Percentiles rank a stretch among this genome's conserved stretches.
phyloP scores from a whole-genome alignment of 2,113 vertebrate species.

The Verasper variegatus region DNA sequence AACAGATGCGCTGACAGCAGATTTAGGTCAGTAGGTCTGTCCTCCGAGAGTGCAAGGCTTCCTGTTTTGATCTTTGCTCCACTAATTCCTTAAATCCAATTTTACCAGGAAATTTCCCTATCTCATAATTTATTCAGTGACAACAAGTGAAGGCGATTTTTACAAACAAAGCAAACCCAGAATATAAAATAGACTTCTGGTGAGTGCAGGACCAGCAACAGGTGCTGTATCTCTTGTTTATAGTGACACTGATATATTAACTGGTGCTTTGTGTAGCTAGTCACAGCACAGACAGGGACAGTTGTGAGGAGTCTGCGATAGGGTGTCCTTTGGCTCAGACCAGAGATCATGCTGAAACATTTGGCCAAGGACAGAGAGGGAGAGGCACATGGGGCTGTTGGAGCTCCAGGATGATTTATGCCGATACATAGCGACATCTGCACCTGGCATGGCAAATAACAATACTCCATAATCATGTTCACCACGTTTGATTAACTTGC shows the following conservation, averaged over 20 bases:
- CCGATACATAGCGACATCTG: neutral
- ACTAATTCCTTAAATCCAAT: conserved; percentile 24
- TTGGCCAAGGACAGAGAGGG: conserved; percentile 48
- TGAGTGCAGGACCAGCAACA: conserved; percentile 44
- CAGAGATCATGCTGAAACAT: conserved; percentile 29
- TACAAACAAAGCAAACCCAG: neutral
- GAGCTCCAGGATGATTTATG: conserved; percentile 16
- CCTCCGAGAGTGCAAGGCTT: neutral
- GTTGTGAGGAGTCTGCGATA: conserved; percentile 39
- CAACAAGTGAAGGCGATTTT: neutral
- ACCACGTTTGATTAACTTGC: conserved; percentile 2
- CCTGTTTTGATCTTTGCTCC: neutral
- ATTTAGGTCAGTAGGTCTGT: conserved; percentile 4
- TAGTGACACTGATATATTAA: conserved; percentile 38
- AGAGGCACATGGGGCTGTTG: conserved; percentile 11
- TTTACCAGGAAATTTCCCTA: neutral
- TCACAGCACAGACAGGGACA: conserved; percentile 35
- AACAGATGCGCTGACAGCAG: neutral
- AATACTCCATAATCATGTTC: neutral
- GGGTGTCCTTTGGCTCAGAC: conserved; percentile 58
- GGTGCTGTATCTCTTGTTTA: conserved; percentile 71
- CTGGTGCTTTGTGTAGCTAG: conserved; percentile 3
- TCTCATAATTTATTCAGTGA: neutral
- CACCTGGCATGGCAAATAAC: neutral
- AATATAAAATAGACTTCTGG: neutral